Evolutionary conservation across 2,797 vertebrate species (phyloP), one percentile per base, ranked within the genome.

Genomic region (Spinus pinus): DNA sequence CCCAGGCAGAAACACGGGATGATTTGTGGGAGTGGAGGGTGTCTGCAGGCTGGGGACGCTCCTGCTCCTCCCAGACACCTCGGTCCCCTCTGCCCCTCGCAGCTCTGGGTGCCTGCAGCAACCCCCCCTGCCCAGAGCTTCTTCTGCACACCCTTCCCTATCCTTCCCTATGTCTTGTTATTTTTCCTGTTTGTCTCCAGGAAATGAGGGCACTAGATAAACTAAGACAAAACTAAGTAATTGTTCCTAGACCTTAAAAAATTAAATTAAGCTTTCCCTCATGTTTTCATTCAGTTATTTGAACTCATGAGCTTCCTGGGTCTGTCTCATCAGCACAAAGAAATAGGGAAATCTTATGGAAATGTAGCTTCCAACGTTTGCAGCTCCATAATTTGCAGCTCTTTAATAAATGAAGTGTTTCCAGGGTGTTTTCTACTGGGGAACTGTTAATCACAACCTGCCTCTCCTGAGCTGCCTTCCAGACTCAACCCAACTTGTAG

Each of bases 301-400:
- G 81, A 80, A 70, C 95, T 91, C 61, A 27, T 19, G 30, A 79
- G 64, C 60, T 96, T 79, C 86, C 81, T 61, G 64, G 91, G 78
- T 75, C 74, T 86, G 62, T 60, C 71, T 91, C 60, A 70, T 72
- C 60, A 70, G 47, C 61, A 37, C 61, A 82, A 64, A 77, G 62
- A 46, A 86, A 15, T 47, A 91, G 70, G 84, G 46, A 96, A 92
- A 94, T 82, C 60, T 31, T 64, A 93, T 95, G 93, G 86, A 95
- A 89, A 94, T 95, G 33, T 31, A 41, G 42, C 86, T 96, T 92
- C 74, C 93, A 96, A 77, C 14, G 46, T 82, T 70, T 61, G 74
- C 79, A 64, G 67, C 81, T 85, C 86, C 67, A 9, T 95, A 92
- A 96, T 96, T 96, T 94, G 75, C 49, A 81, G 69, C 33, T 91